Evolutionary conservation across 2,888 invertebrate species (phyloP).

Genomic region (Agapetus fuscipes): DNA sequence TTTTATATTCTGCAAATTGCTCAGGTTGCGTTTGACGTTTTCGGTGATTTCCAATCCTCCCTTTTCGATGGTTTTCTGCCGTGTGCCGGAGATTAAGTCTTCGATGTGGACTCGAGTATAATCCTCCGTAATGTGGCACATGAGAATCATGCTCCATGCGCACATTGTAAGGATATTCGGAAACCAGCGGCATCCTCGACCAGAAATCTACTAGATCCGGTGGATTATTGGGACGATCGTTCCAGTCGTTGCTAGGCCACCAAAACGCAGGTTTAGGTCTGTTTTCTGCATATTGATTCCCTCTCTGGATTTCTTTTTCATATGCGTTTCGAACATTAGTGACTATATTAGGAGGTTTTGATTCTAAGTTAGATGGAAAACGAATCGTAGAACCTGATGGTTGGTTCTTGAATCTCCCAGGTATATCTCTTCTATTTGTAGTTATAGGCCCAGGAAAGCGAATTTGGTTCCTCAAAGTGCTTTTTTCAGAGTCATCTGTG

Average conservation of each 20-base stretch:
- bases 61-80: slow-evolving; percentile 14
- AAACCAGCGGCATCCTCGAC: slow-evolving; percentile 11
- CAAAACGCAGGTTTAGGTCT: slow-evolving; percentile 7
- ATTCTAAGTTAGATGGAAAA: slow-evolving; percentile 1
- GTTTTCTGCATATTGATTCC: neutral
- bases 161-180: slow-evolving; percentile 14
- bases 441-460: too few relatives aligned
- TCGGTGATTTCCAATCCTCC: slow-evolving; percentile 10
- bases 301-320: neutral
- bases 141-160: slow-evolving; percentile 10
- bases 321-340: neutral
- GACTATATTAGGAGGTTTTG: neutral
- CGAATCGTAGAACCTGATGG: too few relatives aligned
- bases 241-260: slow-evolving; percentile 13
- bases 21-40: slow-evolving; percentile 11
- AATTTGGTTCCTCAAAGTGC: too few relatives aligned
- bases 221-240: slow-evolving; percentile 3
- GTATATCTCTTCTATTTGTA: too few relatives aligned
- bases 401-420: too few relatives aligned
- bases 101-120: slow-evolving; percentile 11
- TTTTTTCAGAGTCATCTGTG: slow-evolving; percentile 8
- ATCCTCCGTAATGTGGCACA: slow-evolving; percentile 7
- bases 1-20: slow-evolving; percentile 14
- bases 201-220: slow-evolving; percentile 13
- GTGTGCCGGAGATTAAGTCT: slow-evolving; percentile 15